Evolutionary conservation across 2,113 vertebrate species (phyloP).

Genomic region (Grammatotria lemairii): DNA sequence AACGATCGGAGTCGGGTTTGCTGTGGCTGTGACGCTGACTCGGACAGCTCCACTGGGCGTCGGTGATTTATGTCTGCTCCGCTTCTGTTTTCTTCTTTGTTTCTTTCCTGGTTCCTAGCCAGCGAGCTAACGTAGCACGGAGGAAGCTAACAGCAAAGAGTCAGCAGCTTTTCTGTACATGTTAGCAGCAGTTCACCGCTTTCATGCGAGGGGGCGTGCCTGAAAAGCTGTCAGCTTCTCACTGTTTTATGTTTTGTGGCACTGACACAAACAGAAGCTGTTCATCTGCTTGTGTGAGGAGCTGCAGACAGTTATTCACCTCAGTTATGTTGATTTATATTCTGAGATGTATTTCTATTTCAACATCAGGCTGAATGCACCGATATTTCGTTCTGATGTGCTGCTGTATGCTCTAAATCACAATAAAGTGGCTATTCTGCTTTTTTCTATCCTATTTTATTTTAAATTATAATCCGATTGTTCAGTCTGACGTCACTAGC

Average conservation of each 20-base stretch:
- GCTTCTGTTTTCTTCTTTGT: background rate
- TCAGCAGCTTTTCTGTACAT: background rate
- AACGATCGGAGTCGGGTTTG: background rate
- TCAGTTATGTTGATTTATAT: background rate
- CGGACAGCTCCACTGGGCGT: background rate
- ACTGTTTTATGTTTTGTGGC: background rate
- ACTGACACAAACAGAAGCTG: background rate
- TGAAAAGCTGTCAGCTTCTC: background rate
- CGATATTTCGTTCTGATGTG: background rate
- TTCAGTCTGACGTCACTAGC: too few species aligned
- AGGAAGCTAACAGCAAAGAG: background rate
- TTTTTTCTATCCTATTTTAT: background rate
- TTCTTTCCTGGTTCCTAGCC: background rate
- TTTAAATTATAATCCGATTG: background rate
- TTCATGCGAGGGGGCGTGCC: background rate
- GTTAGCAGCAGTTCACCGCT: background rate
- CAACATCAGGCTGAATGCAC: background rate
- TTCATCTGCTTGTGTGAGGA: background rate
- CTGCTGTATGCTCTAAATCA: accelerated
- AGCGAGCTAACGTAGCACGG: background rate
- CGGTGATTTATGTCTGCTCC: background rate
- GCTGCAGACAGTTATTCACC: background rate
- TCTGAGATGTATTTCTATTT: background rate
- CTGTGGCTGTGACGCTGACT: background rate
- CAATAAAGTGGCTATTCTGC: background rate